A percentile compares a stretch with the other conserved stretches of the same genome.
These are phyloP conservation scores for Charadrius vociferus DNA, from an alignment of 2,113 vertebrate genomes.

Conservation along the genomic window DNA sequence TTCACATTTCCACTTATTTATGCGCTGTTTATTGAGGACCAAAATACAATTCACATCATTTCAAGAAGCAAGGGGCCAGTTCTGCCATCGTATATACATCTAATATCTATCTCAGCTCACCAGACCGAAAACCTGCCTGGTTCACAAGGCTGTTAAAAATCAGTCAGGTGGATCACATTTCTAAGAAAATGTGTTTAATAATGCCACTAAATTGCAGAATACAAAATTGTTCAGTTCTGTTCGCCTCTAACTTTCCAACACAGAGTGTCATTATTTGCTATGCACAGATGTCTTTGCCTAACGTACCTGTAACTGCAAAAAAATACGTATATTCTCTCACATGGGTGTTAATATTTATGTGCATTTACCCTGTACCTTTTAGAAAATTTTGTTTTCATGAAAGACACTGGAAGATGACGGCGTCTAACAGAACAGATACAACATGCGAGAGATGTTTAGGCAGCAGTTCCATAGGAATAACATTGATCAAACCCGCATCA, in stretches of 20 bases:
- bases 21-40: not conserved
- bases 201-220: not conserved
- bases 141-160: not conserved
- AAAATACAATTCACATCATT: not conserved
- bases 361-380: not conserved
- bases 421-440: not conserved
- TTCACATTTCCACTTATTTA: too few species aligned
- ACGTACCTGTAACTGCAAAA: not conserved
- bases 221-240: not conserved
- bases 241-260: not conserved
- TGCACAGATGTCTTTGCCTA: not conserved
- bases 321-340: not conserved
- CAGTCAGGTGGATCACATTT: not conserved
- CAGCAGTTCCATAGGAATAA: not conserved
- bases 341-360: not conserved
- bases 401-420: not conserved
- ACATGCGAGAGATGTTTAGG: not conserved
- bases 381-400: not conserved
- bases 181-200: not conserved
- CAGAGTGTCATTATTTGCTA: not conserved
- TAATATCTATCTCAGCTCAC: not conserved
- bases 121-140: not conserved
- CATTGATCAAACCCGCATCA: not conserved
- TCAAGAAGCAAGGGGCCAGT: not conserved
- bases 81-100: not conserved